Base-by-base conservation (phyloP, 1,140 invertebrate genomes). In the Ooceraea biroi region DNA sequence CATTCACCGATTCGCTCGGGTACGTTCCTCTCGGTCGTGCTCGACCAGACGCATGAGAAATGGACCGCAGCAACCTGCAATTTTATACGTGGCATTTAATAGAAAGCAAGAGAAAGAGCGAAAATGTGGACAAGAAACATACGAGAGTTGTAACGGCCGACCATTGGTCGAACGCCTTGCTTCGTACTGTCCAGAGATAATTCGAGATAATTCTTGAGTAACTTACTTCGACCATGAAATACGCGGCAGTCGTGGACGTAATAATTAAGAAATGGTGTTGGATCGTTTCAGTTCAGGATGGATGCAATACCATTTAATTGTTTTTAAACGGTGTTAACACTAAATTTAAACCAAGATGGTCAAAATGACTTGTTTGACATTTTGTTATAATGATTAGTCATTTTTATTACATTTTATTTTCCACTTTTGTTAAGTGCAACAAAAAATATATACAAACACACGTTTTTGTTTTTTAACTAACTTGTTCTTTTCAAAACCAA, bases 31-130 rank as follows among this genome's bases (percentile, higher is more conserved):
- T 72, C 83, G 41, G 68, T 30, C 46, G 71, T 55, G 82, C 71
- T 74, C 72, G 72, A 22, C 5, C 82, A 55, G 76, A 82, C 55
- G 69, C 17, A 77, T 85, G 82, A 87, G 82, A 85, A 87, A 88
- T 88, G 76, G 85, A 8, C 36, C 65, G 69, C 83, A 57, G 77
- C 87, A 88, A 87, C 87, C 85, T 80, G 83, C 87, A 87, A 87
- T 87, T 87, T 88, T 87, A 87, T 88, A 80, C 87, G 82, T 84
- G 68, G 69, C 85, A 85, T 88, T 88, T 88, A 88, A 88, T 88
- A 88, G 85, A 88, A 69, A 87, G 82, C 85, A 74, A 76, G 82
- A 36, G 36, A 36, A 36, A 36, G 36, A 36, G 36, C 2, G 36
- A 36, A 36, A 36, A 36, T 36, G 2, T 69, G 82, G 73, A 66